Base-by-base conservation (phyloP, 2,113 vertebrate species). In the Gambusia holbrooki region DNA sequence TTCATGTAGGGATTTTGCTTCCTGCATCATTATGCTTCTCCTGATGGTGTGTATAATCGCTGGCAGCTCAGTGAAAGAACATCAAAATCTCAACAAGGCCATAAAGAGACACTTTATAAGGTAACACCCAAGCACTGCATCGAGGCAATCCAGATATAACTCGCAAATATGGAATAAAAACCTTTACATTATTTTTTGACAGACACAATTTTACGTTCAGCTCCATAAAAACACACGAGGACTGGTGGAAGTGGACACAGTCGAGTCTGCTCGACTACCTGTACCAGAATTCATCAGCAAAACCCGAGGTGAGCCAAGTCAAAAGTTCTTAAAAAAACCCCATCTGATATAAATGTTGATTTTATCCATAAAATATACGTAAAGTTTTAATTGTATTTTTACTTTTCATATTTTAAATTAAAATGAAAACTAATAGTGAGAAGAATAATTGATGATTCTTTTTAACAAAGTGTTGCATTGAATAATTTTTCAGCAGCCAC, bases 171-270 rank as follows among this genome's bases (percentile, higher is more conserved):
- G 29, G 40, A 66, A 60, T 32, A 32, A 60, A 66, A 14, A 14
- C 13, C 1, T 22, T 11, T 29, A 1, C 61, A 27, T 62, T 51
- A n/a, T 73, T 28, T 48, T 66, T 71, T 65, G 80, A 4, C 61
- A 95, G 94, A 73, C 86, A 81, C 28, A 17, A 27, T 30, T 66
- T 77, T 19, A 27, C 73, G 25, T 92, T 93, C 25, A 35, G 58
- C 5, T 80, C 80, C 33, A 82, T 94, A 66, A 84, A 77, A 61
- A 92, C 66, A 0, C 64, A 79, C 5, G 84, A 89, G 0, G 89
- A 90, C 64, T 96, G 94, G 95, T 95, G 94, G 95, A 87, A 81
- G 51, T 95, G 94, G 95, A 86, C 85, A 27, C 82, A 89, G 72
- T 92, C 74, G 51, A 67, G 51, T 3, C 76, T 95, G 64, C 75